phyloP scores from a whole-genome alignment of 2,888 invertebrate species.

The Thelaira solivaga region DNA sequence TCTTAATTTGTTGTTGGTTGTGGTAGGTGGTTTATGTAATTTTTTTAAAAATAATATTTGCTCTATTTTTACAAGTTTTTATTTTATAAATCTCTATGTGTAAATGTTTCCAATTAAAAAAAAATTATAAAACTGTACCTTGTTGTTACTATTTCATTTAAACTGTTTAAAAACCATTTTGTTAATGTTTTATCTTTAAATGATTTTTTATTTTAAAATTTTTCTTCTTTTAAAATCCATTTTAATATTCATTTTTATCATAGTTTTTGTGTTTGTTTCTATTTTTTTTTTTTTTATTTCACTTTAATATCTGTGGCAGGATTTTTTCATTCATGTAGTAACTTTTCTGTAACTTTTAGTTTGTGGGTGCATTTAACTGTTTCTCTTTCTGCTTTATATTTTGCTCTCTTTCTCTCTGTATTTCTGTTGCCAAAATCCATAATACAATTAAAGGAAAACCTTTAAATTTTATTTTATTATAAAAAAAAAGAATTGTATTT shows the following conservation, averaged over 20 bases:
- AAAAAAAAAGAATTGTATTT: neutral
- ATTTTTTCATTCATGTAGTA: conserved; percentile 59
- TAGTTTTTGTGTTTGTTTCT: conserved; percentile 22
- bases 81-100: conserved; percentile 4
- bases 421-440: conserved; percentile 26
- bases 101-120: conserved; percentile 31
- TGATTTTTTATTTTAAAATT: conserved; percentile 43
- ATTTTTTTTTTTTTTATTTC: conserved; percentile 21
- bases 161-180: conserved; percentile 58
- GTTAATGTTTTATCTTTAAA: conserved; percentile 41
- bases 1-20: conserved; percentile 1
- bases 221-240: conserved; percentile 51
- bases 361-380: conserved; percentile 54
- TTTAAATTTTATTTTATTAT: conserved; percentile 32
- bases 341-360: conserved; percentile 58
- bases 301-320: conserved; percentile 60
- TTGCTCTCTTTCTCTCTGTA: neutral
- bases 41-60: conserved; percentile 23
- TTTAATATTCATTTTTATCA: conserved; percentile 65
- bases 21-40: conserved; percentile 55
- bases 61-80: conserved; percentile 45
- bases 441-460: conserved; percentile 18
- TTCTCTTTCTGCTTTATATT: no score
- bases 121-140: conserved; percentile 43
- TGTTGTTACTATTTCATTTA: conserved; percentile 21